Evolutionary conservation across 2,113 vertebrate genomes (phyloP), one percentile per base, ranked within the genome.

Genomic region (Trematomus loennbergii): DNA sequence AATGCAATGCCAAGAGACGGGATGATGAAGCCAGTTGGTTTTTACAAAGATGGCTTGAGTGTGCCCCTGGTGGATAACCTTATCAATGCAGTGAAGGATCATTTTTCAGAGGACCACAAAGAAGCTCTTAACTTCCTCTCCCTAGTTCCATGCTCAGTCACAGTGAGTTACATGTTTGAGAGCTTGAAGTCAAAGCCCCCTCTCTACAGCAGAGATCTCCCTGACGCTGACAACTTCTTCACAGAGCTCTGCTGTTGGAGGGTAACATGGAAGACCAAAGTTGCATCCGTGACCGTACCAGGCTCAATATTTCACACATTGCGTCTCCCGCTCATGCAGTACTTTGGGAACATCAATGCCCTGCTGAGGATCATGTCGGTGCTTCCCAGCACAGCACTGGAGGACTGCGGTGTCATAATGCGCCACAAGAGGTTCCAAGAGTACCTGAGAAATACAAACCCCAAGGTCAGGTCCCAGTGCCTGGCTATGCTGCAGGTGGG

Each of bases 181-280:
- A 95, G 92, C 72, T 93, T 98, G 22, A 99, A 98, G 92, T 97
- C 98, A 48, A 98, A 97, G 83, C 96, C 96, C 9, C 96, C 97
- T 20, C 94, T 98, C 89, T 98, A 97, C 82, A 96, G 96, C 84
- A 95, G 96, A 0, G 98, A 98, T 83, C 95, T 99, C 20, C 97
- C 97, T 0, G 97, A 98, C 57, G 96, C 97, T 0, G 97, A 99
- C 66, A 99, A 97, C 0, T 96, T 99, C 70, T 96, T 97, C 66
- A 98, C 97, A 0, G 97, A 99, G 82, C 96, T 99, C 57, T 97
- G 97, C 36, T 99, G 98, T 82, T 99, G 98, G 98, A 96, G 97
- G 82, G 97, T 99, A 43, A 99, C 98, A 16, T 99, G 98, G 97
- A 99, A 99, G 79, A 97, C 98, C 65, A 95, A 97, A 90, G 97